phyloP scores from a whole-genome alignment of 2,888 invertebrate genomes.

The Metellina segmentata region DNA sequence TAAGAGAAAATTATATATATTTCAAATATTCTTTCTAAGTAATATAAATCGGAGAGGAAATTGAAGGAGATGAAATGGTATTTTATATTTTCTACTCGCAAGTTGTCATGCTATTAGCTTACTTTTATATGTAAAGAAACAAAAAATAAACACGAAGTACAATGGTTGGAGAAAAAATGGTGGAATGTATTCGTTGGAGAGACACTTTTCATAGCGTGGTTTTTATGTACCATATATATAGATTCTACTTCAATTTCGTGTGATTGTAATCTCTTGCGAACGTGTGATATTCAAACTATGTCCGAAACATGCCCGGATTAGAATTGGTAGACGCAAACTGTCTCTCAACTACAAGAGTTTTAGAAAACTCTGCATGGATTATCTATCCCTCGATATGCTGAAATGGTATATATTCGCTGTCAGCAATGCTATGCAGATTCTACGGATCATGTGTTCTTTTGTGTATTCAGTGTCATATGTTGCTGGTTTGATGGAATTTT shows the following conservation, averaged over 20 bases:
- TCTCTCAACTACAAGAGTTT: not conserved
- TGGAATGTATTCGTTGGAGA: constrained; percentile 46
- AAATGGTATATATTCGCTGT: not conserved
- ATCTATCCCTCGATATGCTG: not conserved
- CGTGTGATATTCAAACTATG: constrained; percentile 65
- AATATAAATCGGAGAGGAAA: constrained; percentile 65
- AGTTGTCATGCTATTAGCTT: constrained; percentile 75
- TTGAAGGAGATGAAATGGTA: constrained; percentile 60
- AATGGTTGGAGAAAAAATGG: constrained; percentile 33
- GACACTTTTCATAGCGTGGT: constrained; percentile 63
- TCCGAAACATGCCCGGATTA: constrained; percentile 38
- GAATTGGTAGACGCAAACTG: not conserved
- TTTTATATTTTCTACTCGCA: constrained; percentile 77
- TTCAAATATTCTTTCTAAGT: constrained; percentile 76
- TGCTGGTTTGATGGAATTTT: constrained; percentile 50
- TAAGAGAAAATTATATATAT: constrained; percentile 71
- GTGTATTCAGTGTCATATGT: constrained; percentile 54
- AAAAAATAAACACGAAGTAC: constrained; percentile 63
- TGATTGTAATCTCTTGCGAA: constrained; percentile 59
- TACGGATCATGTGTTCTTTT: constrained; percentile 47
- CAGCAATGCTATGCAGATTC: constrained; percentile 47
- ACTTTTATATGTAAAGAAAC: constrained; percentile 76
- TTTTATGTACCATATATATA: constrained; percentile 67
- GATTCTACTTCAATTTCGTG: constrained; percentile 54
- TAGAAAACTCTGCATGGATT: not conserved